Percentiles rank a stretch among this genome's conserved stretches.
These are phyloP conservation scores for Adelphocoris suturalis DNA, from an alignment of 2,888 invertebrate genomes.

Conservation along the genomic window DNA sequence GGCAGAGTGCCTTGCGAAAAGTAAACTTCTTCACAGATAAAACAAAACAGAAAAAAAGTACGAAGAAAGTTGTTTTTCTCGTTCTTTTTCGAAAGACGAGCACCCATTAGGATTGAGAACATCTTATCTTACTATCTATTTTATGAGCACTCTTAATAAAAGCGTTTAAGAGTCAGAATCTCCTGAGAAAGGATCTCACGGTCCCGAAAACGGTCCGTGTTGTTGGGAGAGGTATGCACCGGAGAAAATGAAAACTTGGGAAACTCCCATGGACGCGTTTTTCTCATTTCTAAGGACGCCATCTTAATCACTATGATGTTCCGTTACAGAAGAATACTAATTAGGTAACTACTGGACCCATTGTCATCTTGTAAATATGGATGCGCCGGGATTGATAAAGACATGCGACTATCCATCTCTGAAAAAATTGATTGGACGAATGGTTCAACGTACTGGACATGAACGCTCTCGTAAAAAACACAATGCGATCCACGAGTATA, in stretches of 20 bases:
- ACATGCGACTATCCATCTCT: no score
- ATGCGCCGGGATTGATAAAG: no score
- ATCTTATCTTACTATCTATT: background rate
- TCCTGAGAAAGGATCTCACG: background rate
- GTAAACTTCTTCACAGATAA: no score
- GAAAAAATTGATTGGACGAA: no score
- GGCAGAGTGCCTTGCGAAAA: no score
- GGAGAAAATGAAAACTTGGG: conserved; percentile 27
- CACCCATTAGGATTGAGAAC: background rate
- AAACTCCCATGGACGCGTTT: background rate
- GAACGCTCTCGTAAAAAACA: no score
- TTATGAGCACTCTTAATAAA: background rate
- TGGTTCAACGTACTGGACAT: no score
- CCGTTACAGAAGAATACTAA: background rate
- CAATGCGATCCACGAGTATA: no score
- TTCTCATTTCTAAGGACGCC: background rate
- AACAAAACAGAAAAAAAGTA: no score
- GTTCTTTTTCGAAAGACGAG: background rate
- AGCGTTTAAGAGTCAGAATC: background rate
- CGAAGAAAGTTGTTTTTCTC: background rate
- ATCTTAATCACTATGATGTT: background rate
- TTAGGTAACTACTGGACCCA: background rate
- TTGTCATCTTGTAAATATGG: no score
- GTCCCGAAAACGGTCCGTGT: conserved; percentile 1
- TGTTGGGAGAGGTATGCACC: background rate